Evolutionary conservation across 92 coral and sea anemone genomes (phyloP), one percentile per base, ranked within the genome.

Genomic region (Epizoanthus scotinus): DNA sequence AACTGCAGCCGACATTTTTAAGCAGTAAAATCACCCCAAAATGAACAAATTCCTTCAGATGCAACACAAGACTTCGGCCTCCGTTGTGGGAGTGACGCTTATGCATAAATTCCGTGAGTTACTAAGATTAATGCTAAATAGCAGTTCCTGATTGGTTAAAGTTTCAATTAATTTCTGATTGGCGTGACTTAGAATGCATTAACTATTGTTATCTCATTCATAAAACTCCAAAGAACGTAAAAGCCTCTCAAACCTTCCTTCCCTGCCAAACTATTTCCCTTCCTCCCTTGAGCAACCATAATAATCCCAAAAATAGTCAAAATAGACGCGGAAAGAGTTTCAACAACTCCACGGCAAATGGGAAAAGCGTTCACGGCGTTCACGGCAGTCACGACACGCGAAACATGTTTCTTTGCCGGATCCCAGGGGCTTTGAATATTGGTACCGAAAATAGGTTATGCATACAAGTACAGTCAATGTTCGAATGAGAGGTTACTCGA

Each of bases 301-400:
- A 75, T 75, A 75, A 75, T 75, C 81, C 81, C 81, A 2, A 58
- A 75, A 75, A 75, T 75, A 75, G 81, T 38, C 81, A 75, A 57
- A 58, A 31, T 13, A 6, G 19, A 36, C 26, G 21, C 29, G 38
- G 3, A 56, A 73, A 28, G 21, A 56, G 55, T 54, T 56, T 18
- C 29, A 55, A 73, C 13, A 73, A 36, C 54, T 40, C 67, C 10
- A 28, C 36, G 36, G 3, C 78, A 56, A 53, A 25, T 18, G 36
- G 52, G 15, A 44, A 44, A 44, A 8, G 52, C 15, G 1, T 44
- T 2, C 0, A n/a, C n/a, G n/a, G n/a, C n/a, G n/a, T 1, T 12
- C n/a, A n/a, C n/a, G 15, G 52, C 52, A 47, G 52, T 47, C 52
- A 47, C 52, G 52, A 47, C 52, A 47, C 9, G 52, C 13, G 52